phyloP scores from a whole-genome alignment of 2,113 vertebrate genomes.

The Strix uralensis region DNA sequence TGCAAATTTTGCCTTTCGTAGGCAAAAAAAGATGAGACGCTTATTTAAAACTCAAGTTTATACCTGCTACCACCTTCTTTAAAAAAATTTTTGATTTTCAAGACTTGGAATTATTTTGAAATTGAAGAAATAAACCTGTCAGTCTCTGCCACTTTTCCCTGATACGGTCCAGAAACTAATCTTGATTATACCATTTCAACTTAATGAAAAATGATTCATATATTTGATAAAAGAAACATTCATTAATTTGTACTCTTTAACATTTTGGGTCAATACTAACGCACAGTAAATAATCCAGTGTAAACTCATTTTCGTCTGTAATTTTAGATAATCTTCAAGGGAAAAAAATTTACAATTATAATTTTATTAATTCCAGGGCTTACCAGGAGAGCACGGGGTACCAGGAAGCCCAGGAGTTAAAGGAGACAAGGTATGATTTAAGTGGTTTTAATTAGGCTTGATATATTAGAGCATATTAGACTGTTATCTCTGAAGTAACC shows the following conservation, averaged over 20 bases:
- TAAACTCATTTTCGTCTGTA: neutral
- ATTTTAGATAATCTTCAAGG: neutral
- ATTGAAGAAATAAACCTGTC: neutral
- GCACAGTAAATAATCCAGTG: neutral
- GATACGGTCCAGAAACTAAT: neutral
- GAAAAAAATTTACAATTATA: neutral
- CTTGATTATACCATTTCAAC: neutral
- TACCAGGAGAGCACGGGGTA: conserved; percentile 80
- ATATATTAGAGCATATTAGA: neutral
- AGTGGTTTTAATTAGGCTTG: neutral
- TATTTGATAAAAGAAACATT: neutral
- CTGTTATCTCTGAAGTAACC: neutral
- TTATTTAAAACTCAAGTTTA: neutral
- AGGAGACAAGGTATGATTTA: conserved; percentile 87
- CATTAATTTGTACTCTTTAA: neutral
- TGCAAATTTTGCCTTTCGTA: neutral
- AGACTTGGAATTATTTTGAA: neutral
- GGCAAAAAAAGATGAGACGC: neutral
- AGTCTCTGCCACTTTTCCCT: neutral
- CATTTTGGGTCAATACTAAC: neutral
- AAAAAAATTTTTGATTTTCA: neutral
- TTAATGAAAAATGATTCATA: neutral
- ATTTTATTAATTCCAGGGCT: conserved; percentile 74
- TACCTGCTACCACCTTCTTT: neutral
- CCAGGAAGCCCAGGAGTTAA: conserved; percentile 87